phyloP scores from a whole-genome alignment of 2,113 vertebrate genomes.

The Garra rufa region DNA sequence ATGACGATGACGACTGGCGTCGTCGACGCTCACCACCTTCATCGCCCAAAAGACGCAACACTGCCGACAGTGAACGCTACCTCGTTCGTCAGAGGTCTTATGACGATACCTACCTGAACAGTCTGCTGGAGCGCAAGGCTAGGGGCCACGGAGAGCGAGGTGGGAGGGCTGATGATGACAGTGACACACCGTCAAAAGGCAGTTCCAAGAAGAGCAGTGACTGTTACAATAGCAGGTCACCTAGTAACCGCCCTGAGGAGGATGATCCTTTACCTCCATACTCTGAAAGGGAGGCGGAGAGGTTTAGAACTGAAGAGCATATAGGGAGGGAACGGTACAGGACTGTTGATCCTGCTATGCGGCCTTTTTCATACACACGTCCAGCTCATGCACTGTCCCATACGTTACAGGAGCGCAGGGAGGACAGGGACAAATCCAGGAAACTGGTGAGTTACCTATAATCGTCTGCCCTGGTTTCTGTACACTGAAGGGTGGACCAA shows the following conservation, averaged over 20 bases:
- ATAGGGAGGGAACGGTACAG: constrained; percentile 59
- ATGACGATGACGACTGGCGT: constrained; percentile 75
- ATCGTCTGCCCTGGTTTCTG: constrained; percentile 35
- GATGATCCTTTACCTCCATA: constrained; percentile 91
- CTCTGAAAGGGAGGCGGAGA: constrained; percentile 81
- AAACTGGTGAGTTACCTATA: constrained; percentile 89
- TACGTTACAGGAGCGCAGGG: constrained; percentile 83
- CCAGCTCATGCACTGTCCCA: constrained; percentile 80
- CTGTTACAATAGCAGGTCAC: constrained; percentile 71
- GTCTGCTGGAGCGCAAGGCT: constrained; percentile 82
- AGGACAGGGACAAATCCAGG: constrained; percentile 85
- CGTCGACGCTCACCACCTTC: constrained; percentile 80
- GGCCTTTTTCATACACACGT: constrained; percentile 81
- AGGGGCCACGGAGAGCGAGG: constrained; percentile 67
- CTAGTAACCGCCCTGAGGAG: constrained; percentile 77
- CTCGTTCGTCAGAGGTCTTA: constrained; percentile 77
- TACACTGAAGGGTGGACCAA: background rate
- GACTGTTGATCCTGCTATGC: constrained; percentile 62
- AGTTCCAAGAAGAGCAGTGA: constrained; percentile 81
- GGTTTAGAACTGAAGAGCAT: constrained; percentile 71
- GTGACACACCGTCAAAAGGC: constrained; percentile 87
- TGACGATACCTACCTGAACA: constrained; percentile 83
- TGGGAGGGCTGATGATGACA: constrained; percentile 74
- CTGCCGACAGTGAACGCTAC: constrained; percentile 80
- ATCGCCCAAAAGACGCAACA: constrained; percentile 79